Percentiles rank a stretch among this genome's conserved stretches.
phyloP scores from a whole-genome alignment of 1,140 invertebrate species.

The Listronotus oregonensis region DNA sequence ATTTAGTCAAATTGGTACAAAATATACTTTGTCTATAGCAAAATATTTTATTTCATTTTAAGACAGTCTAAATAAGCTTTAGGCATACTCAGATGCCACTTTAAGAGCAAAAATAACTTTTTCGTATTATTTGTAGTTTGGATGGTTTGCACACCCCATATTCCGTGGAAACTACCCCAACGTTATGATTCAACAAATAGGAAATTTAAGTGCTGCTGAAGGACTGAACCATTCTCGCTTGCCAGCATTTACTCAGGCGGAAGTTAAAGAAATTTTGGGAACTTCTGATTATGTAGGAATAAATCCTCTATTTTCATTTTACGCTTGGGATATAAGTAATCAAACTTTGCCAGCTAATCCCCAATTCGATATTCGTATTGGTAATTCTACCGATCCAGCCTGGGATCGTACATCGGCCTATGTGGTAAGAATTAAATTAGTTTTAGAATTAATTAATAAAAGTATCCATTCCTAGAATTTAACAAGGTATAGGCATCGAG shows the following conservation, averaged over 20 bases:
- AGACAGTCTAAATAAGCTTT: too few species aligned
- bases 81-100: too few species aligned
- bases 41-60: too few species aligned
- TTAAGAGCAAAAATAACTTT: too few species aligned
- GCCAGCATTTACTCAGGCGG: not conserved
- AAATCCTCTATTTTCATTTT: not conserved
- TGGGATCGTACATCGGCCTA: not conserved
- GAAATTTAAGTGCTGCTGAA: not conserved
- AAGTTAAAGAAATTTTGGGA: not conserved
- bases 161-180: not conserved
- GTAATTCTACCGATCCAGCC: not conserved
- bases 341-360: not conserved
- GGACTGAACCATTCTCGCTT: too few species aligned
- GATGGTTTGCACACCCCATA: constrained; percentile 5
- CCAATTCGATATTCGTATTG: not conserved
- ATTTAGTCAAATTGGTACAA: too few species aligned
- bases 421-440: constrained; percentile 3
- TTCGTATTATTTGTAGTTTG: not conserved
- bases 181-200: not conserved
- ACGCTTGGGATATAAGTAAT: not conserved
- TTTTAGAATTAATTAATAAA: not conserved
- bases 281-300: not conserved
- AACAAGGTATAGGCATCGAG: too few species aligned
- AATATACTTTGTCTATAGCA: too few species aligned
- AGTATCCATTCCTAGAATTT: too few species aligned